Conservation (phyloP, 2,113 vertebrate species). For the Charina bottae region DNA sequence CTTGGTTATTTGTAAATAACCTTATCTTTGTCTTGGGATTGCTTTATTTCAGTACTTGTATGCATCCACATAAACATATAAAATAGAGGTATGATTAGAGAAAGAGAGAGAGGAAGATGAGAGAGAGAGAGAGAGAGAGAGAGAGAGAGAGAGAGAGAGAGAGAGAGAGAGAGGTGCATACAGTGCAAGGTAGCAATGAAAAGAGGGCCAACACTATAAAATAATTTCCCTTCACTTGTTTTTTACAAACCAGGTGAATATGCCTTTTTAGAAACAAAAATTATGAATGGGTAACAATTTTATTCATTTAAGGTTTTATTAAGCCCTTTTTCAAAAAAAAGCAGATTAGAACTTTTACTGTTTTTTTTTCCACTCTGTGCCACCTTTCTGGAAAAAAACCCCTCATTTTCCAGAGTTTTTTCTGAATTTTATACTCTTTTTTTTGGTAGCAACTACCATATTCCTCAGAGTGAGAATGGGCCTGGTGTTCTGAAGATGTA, state of each 20-base stretch:
- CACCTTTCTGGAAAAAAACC: too few species aligned
- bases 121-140: too few species aligned
- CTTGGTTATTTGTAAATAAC: background rate
- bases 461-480: background rate
- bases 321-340: background rate
- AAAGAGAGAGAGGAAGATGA: too few species aligned
- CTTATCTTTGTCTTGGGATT: background rate
- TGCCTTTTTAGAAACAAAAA: background rate
- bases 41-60: background rate
- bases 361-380: background rate
- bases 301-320: background rate
- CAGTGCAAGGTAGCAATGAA: background rate
- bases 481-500: background rate
- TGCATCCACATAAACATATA: background rate
- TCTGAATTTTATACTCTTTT: too few species aligned
- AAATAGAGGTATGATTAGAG: background rate
- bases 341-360: background rate
- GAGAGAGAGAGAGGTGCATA: too few species aligned
- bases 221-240: background rate
- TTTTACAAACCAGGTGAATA: background rate
- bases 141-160: too few species aligned
- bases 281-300: too few species aligned
- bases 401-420: background rate
- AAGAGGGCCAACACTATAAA: background rate
- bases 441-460: background rate